Evolutionary conservation across 2,113 vertebrate species (phyloP).

Genomic region (Equus przewalskii): DNA sequence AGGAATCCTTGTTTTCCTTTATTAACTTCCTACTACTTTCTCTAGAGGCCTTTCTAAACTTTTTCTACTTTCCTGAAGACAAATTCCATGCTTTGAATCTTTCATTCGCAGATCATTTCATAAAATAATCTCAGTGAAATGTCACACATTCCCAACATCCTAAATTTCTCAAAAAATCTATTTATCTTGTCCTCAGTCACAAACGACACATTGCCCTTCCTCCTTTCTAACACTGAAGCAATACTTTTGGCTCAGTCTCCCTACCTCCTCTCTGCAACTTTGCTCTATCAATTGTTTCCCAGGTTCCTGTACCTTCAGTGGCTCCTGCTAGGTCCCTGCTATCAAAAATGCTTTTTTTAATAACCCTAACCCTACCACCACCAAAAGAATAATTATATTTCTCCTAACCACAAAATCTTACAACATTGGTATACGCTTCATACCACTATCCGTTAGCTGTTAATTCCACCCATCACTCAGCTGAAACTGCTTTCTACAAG

Average conservation of each 20-base stretch:
- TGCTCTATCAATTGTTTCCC: background rate
- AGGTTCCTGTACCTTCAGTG: background rate
- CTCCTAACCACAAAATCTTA: constrained; percentile 19
- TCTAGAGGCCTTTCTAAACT: background rate
- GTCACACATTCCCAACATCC: background rate
- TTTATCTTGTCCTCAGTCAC: background rate
- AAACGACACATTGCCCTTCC: background rate
- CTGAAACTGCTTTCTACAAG: constrained; percentile 6
- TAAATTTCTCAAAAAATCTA: constrained; percentile 14
- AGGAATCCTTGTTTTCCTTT: constrained; percentile 24
- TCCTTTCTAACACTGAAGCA: background rate
- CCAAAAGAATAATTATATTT: background rate
- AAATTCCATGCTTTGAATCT: constrained; percentile 10
- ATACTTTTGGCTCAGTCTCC: background rate
- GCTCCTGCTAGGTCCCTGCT: background rate
- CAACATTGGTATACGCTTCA: background rate
- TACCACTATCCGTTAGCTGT: background rate
- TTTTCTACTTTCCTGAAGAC: constrained; percentile 35
- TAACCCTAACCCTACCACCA: background rate
- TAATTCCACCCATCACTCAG: background rate
- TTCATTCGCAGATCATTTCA: background rate
- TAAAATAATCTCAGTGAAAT: constrained; percentile 3
- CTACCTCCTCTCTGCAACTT: background rate
- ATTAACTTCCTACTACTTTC: background rate
- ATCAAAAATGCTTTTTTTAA: background rate